A percentile compares a stretch with the other conserved stretches of the same genome.
Evolutionary conservation across 2,113 vertebrate genomes (phyloP).

Genomic region (Salvelinus fontinalis): DNA sequence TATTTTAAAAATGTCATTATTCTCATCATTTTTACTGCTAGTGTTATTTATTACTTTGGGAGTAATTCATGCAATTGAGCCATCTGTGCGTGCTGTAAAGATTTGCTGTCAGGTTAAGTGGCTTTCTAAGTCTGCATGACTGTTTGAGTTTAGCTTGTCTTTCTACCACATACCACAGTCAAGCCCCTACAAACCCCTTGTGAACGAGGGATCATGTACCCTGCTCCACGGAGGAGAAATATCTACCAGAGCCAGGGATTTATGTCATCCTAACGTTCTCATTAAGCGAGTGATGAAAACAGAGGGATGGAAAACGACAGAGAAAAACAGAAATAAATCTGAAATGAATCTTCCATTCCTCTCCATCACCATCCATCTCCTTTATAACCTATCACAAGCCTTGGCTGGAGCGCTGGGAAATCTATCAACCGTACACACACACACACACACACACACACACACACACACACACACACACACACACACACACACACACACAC

Average conservation of each 20-base stretch:
- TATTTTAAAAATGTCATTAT: no score
- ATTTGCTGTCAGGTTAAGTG: no score
- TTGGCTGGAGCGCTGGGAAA: constrained; percentile 13
- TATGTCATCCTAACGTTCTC: neutral
- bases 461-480: neutral
- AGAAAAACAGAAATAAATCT: neutral
- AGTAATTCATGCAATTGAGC: no score
- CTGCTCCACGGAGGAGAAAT: neutral
- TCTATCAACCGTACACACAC: constrained; percentile 24
- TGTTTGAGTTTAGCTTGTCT: neutral
- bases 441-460: neutral
- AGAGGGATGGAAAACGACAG: neutral
- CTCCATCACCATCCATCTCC: constrained; percentile 17
- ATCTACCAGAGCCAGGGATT: neutral
- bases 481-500: neutral
- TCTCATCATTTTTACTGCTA: no score
- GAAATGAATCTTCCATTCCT: constrained; percentile 14
- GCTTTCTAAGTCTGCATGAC: neutral
- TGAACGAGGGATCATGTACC: neutral
- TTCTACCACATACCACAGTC: neutral
- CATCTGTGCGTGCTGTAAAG: no score
- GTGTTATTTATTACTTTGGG: no score
- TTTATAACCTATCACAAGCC: constrained; percentile 28
- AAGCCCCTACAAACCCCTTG: neutral
- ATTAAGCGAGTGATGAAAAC: constrained; percentile 20